Base-by-base conservation (phyloP, 2,113 vertebrate genomes). In the Parus major region DNA sequence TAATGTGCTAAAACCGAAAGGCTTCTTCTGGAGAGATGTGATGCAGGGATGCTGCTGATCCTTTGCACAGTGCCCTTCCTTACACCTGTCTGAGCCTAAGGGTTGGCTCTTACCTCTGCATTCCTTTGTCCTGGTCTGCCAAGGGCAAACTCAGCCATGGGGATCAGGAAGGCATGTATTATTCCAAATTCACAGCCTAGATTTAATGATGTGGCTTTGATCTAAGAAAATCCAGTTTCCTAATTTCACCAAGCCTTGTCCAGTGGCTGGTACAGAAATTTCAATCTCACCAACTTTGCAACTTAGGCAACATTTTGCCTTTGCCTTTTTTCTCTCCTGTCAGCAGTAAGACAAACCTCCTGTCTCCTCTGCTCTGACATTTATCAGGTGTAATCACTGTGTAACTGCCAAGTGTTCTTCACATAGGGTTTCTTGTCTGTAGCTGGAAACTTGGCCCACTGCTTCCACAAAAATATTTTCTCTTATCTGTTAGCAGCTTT, bases 391-490 rank as follows among this genome's bases (percentile, higher is more conserved):
- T n/a, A 76, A 80, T 56, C n/a, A 35, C 33, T 46, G 15, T 35
- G 31, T n/a, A 39, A 57, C 44, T 86, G 59, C 82, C 92, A 86
- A 47, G 57, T n/a, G 19, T 65, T 80, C 61, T 57, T 92, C 59
- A 33, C 6, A 1, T 2, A n/a, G 42, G 39, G 10, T 70, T 89
- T 91, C 70, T 77, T 35, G 23, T 79, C 81, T 64, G 85, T 68
- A 85, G 36, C 29, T 89, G 70, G 81, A 92, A 95, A 89, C 66
- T 82, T 92, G 94, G 94, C 77, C 77, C 53, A 13, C 44, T 31
- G 36, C n/a, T 64, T 82, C 25, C 13, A 84, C 73, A 82, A 33
- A 68, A 60, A 47, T 78, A 87, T 27, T 86, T 88, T 93, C 39
- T 82, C 75, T 79, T 84, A 84, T 52, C 88, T 73, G 21, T 78